A percentile compares a stretch with the other conserved stretches of the same genome.
These are phyloP conservation scores for Discoglossus pictus DNA, from an alignment of 2,797 vertebrate genomes.

Conservation along the genomic window DNA sequence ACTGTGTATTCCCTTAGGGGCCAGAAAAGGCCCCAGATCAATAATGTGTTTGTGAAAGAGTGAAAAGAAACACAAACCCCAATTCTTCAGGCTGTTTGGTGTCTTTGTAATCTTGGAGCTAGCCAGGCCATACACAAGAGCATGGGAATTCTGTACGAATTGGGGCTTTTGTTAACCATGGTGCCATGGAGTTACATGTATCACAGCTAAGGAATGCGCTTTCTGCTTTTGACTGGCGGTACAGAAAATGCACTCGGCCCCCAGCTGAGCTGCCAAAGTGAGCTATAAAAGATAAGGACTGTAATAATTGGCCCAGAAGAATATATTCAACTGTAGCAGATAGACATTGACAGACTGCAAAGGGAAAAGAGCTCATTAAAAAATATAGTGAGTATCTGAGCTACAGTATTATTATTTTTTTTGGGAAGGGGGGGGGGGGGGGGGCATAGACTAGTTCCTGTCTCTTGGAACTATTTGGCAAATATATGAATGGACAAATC, in stretches of 20 bases:
- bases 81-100: slow-evolving; percentile 72
- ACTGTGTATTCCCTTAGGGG: slow-evolving; percentile 60
- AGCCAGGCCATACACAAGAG: slow-evolving; percentile 66
- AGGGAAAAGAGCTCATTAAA: slow-evolving; percentile 44
- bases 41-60: slow-evolving; percentile 70
- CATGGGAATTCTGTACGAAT: slow-evolving; percentile 71
- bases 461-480: slow-evolving; percentile 55
- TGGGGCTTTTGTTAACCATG: slow-evolving; percentile 62
- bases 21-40: slow-evolving; percentile 64
- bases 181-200: slow-evolving; percentile 66
- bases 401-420: slow-evolving; percentile 42
- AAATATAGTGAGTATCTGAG: slow-evolving; percentile 23
- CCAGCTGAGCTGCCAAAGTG: slow-evolving; percentile 59
- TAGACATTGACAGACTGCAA: slow-evolving; percentile 37
- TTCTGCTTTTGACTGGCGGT: slow-evolving; percentile 56
- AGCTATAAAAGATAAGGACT: slow-evolving; percentile 60
- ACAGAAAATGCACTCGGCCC: slow-evolving; percentile 62
- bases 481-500: not conserved
- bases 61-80: slow-evolving; percentile 73
- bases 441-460: slow-evolving; percentile 34
- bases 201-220: slow-evolving; percentile 66
- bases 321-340: slow-evolving; percentile 48
- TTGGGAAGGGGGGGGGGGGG: too few relatives aligned
- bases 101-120: slow-evolving; percentile 70
- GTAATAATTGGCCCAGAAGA: slow-evolving; percentile 52